phyloP scores from a whole-genome alignment of 2,888 invertebrate species.

The Hedya salicella region DNA sequence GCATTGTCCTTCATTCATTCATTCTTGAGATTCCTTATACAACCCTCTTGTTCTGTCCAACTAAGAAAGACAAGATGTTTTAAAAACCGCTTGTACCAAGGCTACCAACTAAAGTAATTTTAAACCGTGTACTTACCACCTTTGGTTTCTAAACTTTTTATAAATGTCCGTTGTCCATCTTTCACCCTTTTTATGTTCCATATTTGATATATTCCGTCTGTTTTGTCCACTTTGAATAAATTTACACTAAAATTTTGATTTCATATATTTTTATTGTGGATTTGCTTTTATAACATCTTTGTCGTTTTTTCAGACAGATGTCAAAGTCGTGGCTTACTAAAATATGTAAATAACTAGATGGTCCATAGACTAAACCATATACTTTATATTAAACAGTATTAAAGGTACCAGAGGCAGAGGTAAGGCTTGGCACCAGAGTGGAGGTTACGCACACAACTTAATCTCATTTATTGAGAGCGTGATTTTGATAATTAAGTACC shows the following conservation, averaged over 20 bases:
- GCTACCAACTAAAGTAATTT: neutral
- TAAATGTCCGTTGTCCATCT: constrained; percentile 74
- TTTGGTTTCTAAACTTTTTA: constrained; percentile 72
- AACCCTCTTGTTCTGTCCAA: too few species aligned
- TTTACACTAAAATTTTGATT: constrained; percentile 51
- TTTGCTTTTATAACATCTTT: constrained; percentile 31
- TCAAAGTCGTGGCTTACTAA: constrained; percentile 35
- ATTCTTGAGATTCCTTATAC: too few species aligned
- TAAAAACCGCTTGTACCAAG: too few species aligned
- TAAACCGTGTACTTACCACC: constrained; percentile 61
- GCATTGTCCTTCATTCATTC: too few species aligned
- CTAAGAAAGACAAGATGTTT: too few species aligned
- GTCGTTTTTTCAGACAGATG: constrained; percentile 9
- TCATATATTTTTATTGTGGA: constrained; percentile 2
- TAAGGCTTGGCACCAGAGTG: too few species aligned
- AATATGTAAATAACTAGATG: constrained; percentile 3
- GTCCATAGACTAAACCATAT: constrained; percentile 15
- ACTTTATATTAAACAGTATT: too few species aligned
- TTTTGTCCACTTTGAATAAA: constrained; percentile 74
- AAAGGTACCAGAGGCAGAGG: too few species aligned
- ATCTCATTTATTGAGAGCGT: too few species aligned
- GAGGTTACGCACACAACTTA: too few species aligned
- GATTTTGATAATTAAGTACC: too few species aligned
- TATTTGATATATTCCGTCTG: constrained; percentile 69
- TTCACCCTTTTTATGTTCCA: constrained; percentile 74